phyloP scores from a whole-genome alignment of 2,888 invertebrate species.

The Glyphotaelius pellucidus region DNA sequence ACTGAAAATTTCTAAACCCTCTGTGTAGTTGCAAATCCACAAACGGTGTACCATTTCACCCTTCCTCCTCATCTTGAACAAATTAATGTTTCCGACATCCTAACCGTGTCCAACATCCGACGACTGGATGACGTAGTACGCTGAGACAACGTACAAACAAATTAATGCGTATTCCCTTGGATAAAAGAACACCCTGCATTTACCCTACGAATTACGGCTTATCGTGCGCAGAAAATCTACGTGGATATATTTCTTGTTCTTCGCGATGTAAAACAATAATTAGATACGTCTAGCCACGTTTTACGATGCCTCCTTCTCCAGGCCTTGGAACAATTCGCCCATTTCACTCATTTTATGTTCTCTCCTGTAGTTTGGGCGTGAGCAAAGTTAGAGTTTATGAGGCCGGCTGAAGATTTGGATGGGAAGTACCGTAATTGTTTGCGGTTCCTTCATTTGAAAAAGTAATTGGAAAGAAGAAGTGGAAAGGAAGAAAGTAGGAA shows the following conservation, averaged over 20 bases:
- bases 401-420: conserved; percentile 12
- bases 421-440: conserved; percentile 46
- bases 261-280: conserved; percentile 49
- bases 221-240: conserved; percentile 33
- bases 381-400: conserved; percentile 39
- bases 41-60: not conserved
- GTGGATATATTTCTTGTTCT: conserved; percentile 39
- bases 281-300: conserved; percentile 49
- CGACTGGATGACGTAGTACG: not conserved
- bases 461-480: conserved; percentile 50
- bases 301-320: conserved; percentile 11
- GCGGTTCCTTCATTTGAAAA: conserved; percentile 46
- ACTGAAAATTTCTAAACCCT: not conserved
- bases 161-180: not conserved
- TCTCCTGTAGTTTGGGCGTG: conserved; percentile 39
- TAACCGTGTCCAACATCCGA: not conserved
- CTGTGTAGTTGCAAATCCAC: not conserved
- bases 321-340: conserved; percentile 17
- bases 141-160: not conserved
- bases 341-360: conserved; percentile 51
- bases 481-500: not conserved
- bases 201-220: not conserved
- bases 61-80: not conserved
- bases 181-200: not conserved
- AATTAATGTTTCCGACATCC: not conserved